Evolutionary conservation across 2,888 invertebrate genomes (phyloP).

Genomic region (Chironomus riparius): DNA sequence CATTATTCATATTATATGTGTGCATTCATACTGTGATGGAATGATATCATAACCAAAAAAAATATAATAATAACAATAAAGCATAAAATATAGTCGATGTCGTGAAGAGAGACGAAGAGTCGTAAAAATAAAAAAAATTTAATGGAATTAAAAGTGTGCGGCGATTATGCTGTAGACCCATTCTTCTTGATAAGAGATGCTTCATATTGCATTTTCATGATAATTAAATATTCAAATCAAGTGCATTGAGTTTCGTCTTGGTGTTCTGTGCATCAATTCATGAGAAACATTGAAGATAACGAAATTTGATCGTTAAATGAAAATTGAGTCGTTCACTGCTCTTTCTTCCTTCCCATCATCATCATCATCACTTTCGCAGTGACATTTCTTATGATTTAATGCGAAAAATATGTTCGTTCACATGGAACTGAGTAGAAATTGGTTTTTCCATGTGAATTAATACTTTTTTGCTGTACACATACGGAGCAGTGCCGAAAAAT

Average conservation of each 20-base stretch:
- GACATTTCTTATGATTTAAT: conserved; percentile 1
- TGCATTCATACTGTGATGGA: no score
- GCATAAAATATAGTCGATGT: no score
- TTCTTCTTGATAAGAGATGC: no score
- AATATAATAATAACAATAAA: no score
- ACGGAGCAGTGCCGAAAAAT: background rate
- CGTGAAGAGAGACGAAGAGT: no score
- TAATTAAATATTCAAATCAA: conserved; percentile 6
- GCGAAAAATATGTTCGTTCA: conserved; percentile 1
- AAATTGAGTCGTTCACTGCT: background rate
- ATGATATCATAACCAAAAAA: no score
- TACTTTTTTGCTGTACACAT: background rate
- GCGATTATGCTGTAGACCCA: no score
- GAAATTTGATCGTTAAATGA: background rate
- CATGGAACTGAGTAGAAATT: background rate
- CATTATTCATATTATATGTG: no score
- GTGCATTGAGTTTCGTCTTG: background rate
- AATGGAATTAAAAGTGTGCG: no score
- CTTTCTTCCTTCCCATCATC: background rate
- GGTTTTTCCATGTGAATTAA: conserved; percentile 10
- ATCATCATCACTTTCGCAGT: background rate
- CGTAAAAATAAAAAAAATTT: no score
- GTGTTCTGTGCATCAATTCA: background rate
- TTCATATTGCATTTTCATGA: background rate
- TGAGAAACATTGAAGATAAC: background rate